phyloP scores from a whole-genome alignment of 2,888 invertebrate genomes.

The Hedychridium roseum region DNA sequence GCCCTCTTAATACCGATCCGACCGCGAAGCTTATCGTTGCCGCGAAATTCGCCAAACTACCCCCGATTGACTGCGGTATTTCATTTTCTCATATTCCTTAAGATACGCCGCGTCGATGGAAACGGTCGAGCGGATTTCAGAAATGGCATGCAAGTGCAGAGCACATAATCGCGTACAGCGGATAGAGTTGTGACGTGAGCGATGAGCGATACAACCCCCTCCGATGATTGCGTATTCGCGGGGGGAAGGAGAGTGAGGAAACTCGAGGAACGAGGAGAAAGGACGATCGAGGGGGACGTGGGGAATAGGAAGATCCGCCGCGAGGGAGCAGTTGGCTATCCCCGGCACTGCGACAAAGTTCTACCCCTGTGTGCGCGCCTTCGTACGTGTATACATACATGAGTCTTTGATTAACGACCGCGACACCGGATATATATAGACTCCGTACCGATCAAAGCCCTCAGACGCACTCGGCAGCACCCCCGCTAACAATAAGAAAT shows the following conservation, averaged over 20 bases:
- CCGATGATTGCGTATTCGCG: too few species aligned
- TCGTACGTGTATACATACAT: slow-evolving; percentile 26
- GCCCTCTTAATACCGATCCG: slow-evolving; percentile 44
- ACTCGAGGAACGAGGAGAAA: background rate
- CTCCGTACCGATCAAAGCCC: slow-evolving; percentile 55
- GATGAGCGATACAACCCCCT: too few species aligned
- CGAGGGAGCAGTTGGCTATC: slow-evolving; percentile 22
- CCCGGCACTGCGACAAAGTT: slow-evolving; percentile 17
- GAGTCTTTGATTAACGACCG: slow-evolving; percentile 57
- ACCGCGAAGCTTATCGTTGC: slow-evolving; percentile 11
- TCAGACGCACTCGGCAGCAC: slow-evolving; percentile 57
- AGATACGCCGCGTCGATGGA: too few species aligned
- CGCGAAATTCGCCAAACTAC: slow-evolving; percentile 17
- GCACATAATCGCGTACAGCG: too few species aligned
- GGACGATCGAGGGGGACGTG: background rate
- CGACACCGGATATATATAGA: slow-evolving; percentile 47
- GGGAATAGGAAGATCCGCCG: slow-evolving; percentile 14
- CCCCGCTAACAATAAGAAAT: slow-evolving; percentile 58
- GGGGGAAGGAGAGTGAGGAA: background rate
- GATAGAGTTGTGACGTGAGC: too few species aligned
- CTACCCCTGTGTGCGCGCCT: background rate
- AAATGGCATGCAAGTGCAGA: too few species aligned
- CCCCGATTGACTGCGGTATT: slow-evolving; percentile 12
- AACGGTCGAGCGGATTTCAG: too few species aligned
- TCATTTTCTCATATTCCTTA: background rate